phyloP scores from a whole-genome alignment of 2,797 vertebrate genomes.

The Sebastes flavidus region DNA sequence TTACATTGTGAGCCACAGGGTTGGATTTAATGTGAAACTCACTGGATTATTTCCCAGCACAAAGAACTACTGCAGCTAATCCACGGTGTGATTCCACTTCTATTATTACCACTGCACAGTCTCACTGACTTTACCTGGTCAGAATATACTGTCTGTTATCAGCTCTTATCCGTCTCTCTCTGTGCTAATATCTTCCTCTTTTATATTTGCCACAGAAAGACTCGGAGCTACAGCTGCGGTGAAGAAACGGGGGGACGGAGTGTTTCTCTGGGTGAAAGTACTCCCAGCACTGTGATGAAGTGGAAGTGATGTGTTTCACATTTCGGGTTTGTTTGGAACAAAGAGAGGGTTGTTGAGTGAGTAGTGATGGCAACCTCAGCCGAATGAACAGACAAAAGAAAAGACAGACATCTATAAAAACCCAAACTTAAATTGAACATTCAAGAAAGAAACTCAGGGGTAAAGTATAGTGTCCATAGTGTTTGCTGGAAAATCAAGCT shows the following conservation, averaged over 20 bases:
- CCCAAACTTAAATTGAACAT: background rate
- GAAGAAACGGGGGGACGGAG: background rate
- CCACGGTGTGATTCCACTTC: background rate
- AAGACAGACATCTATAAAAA: conserved; percentile 3
- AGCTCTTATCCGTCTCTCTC: background rate
- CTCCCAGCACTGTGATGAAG: conserved; percentile 36
- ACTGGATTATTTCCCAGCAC: conserved; percentile 16
- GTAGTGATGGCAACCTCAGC: conserved; percentile 20
- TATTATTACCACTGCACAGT: background rate
- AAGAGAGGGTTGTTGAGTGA: conserved; percentile 11
- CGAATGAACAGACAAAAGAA: conserved; percentile 12
- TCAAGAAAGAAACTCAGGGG: background rate
- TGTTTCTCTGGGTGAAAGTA: conserved; percentile 28
- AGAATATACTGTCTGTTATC: background rate
- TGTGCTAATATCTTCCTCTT: background rate
- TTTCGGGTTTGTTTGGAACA: conserved; percentile 27
- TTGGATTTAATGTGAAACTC: conserved; percentile 8
- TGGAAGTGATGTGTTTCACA: conserved; percentile 49
- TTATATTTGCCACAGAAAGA: background rate
- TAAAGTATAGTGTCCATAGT: background rate
- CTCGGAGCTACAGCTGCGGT: background rate
- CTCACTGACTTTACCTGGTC: background rate
- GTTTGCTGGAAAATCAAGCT: background rate
- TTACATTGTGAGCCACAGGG: conserved; percentile 2
- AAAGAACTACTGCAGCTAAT: conserved; percentile 13